These are phyloP conservation scores for Argynnis bischoffii DNA, from an alignment of 2,888 invertebrate genomes.

Conservation along the genomic window DNA sequence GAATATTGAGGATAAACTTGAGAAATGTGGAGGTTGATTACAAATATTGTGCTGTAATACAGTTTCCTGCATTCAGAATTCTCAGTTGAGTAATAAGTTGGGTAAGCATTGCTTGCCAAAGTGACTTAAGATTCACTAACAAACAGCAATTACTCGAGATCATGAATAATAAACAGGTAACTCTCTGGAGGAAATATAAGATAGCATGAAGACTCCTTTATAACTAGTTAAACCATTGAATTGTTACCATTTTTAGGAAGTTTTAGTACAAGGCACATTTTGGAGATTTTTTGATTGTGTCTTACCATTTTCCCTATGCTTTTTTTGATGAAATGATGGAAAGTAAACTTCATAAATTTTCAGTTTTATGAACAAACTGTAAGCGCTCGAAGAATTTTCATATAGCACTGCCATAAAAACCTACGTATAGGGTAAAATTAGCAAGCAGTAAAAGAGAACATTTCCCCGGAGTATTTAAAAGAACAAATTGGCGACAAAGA, in stretches of 20 bases:
- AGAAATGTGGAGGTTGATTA: not conserved
- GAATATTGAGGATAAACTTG: not conserved
- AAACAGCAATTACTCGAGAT: conserved; percentile 21
- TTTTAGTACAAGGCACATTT: too few relatives aligned
- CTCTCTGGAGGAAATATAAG: conserved; percentile 12
- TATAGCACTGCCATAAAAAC: conserved; percentile 18
- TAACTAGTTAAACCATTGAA: conserved; percentile 3
- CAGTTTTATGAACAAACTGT: not conserved
- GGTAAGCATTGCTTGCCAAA: conserved; percentile 13
- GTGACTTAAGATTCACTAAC: conserved; percentile 23
- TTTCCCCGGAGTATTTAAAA: conserved; percentile 39
- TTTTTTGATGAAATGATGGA: not conserved
- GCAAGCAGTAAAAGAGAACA: conserved; percentile 38
- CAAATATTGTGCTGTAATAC: not conserved
- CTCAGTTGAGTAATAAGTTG: conserved; percentile 16
- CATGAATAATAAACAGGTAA: conserved; percentile 24
- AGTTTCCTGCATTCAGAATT: conserved; percentile 2
- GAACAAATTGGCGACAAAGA: conserved; percentile 43
- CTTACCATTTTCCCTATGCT: too few relatives aligned
- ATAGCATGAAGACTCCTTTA: conserved; percentile 12
- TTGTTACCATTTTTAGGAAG: not conserved
- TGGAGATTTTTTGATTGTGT: not conserved
- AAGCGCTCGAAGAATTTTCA: conserved; percentile 7
- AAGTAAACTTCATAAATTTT: too few relatives aligned
- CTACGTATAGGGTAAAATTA: conserved; percentile 23